These are phyloP conservation scores for Leptinotarsa texana DNA, from an alignment of 1,140 invertebrate species.

Conservation along the genomic window DNA sequence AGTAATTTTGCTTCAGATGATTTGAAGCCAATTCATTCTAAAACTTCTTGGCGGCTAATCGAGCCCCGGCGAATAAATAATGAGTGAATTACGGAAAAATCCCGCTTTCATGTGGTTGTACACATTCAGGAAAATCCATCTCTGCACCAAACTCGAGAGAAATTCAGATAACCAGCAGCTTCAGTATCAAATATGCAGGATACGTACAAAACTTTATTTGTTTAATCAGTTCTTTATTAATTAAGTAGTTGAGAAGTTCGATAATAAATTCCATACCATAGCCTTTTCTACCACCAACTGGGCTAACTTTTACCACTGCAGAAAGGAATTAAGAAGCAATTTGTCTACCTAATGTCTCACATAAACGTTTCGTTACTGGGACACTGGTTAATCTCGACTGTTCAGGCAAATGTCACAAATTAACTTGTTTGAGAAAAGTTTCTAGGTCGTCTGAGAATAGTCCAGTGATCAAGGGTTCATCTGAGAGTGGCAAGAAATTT, in stretches of 20 bases:
- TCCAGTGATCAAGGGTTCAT: neutral
- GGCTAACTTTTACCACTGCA: constrained; percentile 2
- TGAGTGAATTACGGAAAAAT: constrained; percentile 4
- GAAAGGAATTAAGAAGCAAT: constrained; percentile 6
- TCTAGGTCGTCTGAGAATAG: neutral
- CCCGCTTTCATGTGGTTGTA: neutral
- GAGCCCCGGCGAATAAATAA: neutral
- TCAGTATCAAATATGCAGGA: constrained; percentile 2
- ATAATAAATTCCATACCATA: neutral
- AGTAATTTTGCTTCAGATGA: too few species aligned
- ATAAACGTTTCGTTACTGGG: constrained; percentile 6
- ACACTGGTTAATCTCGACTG: neutral
- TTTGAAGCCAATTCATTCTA: too few species aligned
- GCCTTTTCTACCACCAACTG: neutral
- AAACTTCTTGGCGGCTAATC: neutral
- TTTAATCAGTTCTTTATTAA: constrained; percentile 7
- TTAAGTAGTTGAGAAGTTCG: neutral
- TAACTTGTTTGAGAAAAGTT: constrained; percentile 1
- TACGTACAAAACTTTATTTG: neutral
- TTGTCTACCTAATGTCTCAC: neutral
- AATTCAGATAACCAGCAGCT: neutral
- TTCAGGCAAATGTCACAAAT: constrained; percentile 8
- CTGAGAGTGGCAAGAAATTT: neutral
- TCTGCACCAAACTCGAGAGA: neutral
- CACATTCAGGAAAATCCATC: neutral